Evolutionary conservation across 2,113 vertebrate genomes (phyloP), one percentile per base, ranked within the genome.

Genomic region (Ageneiosus marmoratus): DNA sequence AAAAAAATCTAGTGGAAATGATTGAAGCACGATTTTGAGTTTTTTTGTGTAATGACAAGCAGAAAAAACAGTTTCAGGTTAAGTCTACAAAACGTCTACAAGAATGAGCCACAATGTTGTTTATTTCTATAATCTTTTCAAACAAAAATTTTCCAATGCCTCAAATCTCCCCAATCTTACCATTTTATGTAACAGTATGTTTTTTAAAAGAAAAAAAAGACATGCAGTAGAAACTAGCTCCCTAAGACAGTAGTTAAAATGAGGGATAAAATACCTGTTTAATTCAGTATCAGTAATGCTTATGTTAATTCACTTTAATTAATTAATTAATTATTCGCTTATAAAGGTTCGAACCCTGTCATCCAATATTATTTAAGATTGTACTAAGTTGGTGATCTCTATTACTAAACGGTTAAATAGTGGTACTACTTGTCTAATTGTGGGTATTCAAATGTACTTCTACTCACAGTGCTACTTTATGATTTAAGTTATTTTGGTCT

Each of bases 381-480:
- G 22, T 24, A 51, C 20, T 79, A 50, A 34, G 24, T 34, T 22
- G 10, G 62, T 29, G 24, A 53, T 69, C 13, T 55, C 32, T 27
- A 80, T 15, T 20, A 32, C 60, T 67, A 51, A 53, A 51, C 15
- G 41, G 46, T 24, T 69, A 70, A 70, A 80, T 80, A 69, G 12
- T 51, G 29, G 16, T 51, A 48, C 58, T 48, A 27, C 44, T 80
- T 69, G 60, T 79, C 18, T 67, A 53, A 80, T 34, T 53, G 32
- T 80, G 63, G 62, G 15, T 69, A 69, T 80, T 37, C 48, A 69
- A 55, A 51, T 34, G 44, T 51, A 55, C 18, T 60, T 82, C 46
- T 82, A 62, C 37, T 82, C 55, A 60, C 56, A 82, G 55, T 56
- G 53, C 32, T 73, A 73, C 67, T 73, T 50, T 82, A 55, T 75